Evolutionary conservation across 1,140 invertebrate species (phyloP), one percentile per base, ranked within the genome.

Genomic region (Mya arenaria): DNA sequence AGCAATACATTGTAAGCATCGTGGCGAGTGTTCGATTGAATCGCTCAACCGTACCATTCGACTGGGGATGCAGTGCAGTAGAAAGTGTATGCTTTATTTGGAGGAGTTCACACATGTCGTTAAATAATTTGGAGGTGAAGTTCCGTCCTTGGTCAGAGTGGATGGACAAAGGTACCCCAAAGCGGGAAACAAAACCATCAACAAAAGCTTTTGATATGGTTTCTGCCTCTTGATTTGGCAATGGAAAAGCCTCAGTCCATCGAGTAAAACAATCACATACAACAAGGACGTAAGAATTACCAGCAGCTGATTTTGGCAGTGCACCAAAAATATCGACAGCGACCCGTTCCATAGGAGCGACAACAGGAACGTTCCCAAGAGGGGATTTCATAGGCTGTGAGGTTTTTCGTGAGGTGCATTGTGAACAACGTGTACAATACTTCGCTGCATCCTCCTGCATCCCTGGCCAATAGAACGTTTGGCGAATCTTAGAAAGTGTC

Each of bases 261-360:
- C 52, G 41, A 4, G 74, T 77, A 30, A 75, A 77, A 8, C 30
- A 62, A 41, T 75, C 36, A 30, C 3, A 10, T 30, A 65, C 36
- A 10, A 75, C 73, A 2, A 75, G 30, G 19, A 75, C 60, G 30
- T 74, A 62, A 5, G n/a, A 13, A 34, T 74, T 74, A 23, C 55
- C 72, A 37, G 15, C 41, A 10, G 37, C 44, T 15, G 72, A 60
- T 4, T 25, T 30, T 39, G 72, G 72, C 34, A 74, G 56, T 60
- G 72, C 30, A 30, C 55, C n/a, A 74, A 30, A n/a, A 0, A 74
- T 72, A 34, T 72, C 68, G 0, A 72, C 55, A n/a, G 34, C 23
- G 25, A 72, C 68, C 8, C 68, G 41, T 72, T 72, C 68, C 68
- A 72, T 72, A 30, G 68, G 68, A 15, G 19, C 58, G 30, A 1